Base-by-base conservation (phyloP, 2,797 vertebrate species). In the Enteromius trimaculatus region DNA sequence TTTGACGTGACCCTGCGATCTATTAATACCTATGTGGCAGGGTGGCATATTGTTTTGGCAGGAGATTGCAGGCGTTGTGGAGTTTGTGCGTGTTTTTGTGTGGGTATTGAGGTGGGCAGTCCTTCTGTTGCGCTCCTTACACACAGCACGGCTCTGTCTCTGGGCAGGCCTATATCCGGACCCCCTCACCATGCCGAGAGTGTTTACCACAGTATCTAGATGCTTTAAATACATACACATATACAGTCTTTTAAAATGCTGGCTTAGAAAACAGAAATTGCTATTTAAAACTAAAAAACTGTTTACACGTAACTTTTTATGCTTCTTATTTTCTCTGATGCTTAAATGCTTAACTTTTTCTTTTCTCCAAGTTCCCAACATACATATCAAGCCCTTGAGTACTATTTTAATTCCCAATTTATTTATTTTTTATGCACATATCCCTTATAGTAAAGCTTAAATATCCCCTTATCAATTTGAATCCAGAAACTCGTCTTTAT, bases 1-100 rank as follows among this genome's bases (percentile, higher is more conserved):
- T 86, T 66, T 79, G 3, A 83, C 86, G 78, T 89, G 89, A 88
- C 77, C 5, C 53, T 77, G 74, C 66, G 71, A 3, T 26, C 88
- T 88, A 90, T 88, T 88, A 90, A 92, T 91, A 89, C 44, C 42
- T 71, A 34, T 31, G 37, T 53, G 83, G 76, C 34, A 47, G 75
- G 19, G 42, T 31, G 60, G 29, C 21, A 64, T 79, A 82, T 75
- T 64, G 53, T 70, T 80, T 70, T 70, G 51, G 34, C 79, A 71
- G 66, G 8, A 70, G 51, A 71, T 29, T 49, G 39, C 11, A 34
- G 26, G 60, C 42, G 0, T 78, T 78, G 31, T n/a, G 42, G 60
- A 78, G 60, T 91, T 91, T 90, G 90, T 93, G 91, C 92, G 91
- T 84, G 87, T 83, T 77, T 85, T 77, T 84, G 81, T 55, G 82